Base-by-base conservation (phyloP, 2,888 invertebrate species). In the Noctua janthina region DNA sequence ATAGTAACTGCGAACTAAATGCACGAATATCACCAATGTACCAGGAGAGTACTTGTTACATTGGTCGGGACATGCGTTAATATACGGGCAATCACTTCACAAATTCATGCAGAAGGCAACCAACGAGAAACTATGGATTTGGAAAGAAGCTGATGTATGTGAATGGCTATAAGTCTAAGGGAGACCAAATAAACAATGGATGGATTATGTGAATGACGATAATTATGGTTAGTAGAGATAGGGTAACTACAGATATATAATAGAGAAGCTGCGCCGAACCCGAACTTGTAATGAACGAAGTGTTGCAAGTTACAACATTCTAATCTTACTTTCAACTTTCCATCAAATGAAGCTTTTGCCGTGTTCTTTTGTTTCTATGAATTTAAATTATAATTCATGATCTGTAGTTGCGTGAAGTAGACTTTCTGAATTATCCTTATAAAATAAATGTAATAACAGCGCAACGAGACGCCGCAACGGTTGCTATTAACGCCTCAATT, bases 401-500 rank as follows among this genome's bases (percentile, higher is more conserved):
- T n/a, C 39, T 13, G 29, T 10, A 7, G 66, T 15, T 46, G 51
- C 39, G 10, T 64, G 43, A 2, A 84, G 72, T 69, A 20, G 51
- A 54, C 29, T 54, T 51, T 56, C 85, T 66, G 81, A 29, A 7
- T 11, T 13, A n/a, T 8, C 3, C 8, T 51, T 46, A 20, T 66
- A n/a, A 56, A 59, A n/a, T 29, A 35, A 51, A 56, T 46, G 71
- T 51, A 62, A 68, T 71, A 86, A 46, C 78, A 64, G 71, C 67
- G 39, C 39, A 39, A 39, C 39, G 39, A 39, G 39, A 39, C 39
- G 10, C 87, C 90, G 88, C 89, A 91, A 87, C 87, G 87, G 85
- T 71, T 59, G 79, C 92, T 89, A 92, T 93, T 93, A 93, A 91
- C 91, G 88, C 85, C 92, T 90, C 92, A 90, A 91, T 92, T 91